phyloP scores from a whole-genome alignment of 1,140 invertebrate genomes.

The Drosophila tropicalis region DNA sequence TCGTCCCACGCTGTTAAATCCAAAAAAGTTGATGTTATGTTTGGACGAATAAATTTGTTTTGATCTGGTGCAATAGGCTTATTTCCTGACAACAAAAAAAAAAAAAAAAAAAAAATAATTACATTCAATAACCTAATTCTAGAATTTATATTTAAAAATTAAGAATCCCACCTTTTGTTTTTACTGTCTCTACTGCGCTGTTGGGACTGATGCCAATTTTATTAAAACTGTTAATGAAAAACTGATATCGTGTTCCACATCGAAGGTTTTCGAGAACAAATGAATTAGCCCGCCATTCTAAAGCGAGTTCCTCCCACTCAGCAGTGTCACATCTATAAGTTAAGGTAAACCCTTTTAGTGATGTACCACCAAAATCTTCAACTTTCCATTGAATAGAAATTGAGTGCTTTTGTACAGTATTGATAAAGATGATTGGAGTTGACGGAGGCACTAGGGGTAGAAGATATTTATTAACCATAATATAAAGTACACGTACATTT shows the following conservation, averaged over 20 bases:
- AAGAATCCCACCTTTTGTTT: constrained; percentile 84
- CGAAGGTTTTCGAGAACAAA: constrained; percentile 87
- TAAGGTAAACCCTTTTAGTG: constrained; percentile 86
- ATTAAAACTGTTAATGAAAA: constrained; percentile 88
- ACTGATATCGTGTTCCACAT: constrained; percentile 89
- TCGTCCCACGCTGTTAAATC: constrained; percentile 87
- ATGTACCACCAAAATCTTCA: constrained; percentile 87
- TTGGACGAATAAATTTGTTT: constrained; percentile 84
- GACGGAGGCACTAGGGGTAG: constrained; percentile 85
- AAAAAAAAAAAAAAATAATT: constrained; percentile 61
- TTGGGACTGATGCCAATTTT: constrained; percentile 88
- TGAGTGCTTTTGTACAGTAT: constrained; percentile 87
- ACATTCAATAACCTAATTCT: not conserved
- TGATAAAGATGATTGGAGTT: constrained; percentile 87
- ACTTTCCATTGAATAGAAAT: constrained; percentile 88
- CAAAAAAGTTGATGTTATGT: constrained; percentile 86
- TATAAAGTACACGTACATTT: no score
- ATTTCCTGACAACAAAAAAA: constrained; percentile 82
- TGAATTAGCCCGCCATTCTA: constrained; percentile 86
- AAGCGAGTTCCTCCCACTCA: constrained; percentile 86
- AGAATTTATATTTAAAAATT: no score
- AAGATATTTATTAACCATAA: not conserved
- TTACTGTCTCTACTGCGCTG: constrained; percentile 85
- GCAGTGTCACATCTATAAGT: constrained; percentile 86
- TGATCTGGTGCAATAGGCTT: constrained; percentile 84